Conservation (phyloP, 1,140 invertebrate genomes). For the Sycophaga agraensis region DNA sequence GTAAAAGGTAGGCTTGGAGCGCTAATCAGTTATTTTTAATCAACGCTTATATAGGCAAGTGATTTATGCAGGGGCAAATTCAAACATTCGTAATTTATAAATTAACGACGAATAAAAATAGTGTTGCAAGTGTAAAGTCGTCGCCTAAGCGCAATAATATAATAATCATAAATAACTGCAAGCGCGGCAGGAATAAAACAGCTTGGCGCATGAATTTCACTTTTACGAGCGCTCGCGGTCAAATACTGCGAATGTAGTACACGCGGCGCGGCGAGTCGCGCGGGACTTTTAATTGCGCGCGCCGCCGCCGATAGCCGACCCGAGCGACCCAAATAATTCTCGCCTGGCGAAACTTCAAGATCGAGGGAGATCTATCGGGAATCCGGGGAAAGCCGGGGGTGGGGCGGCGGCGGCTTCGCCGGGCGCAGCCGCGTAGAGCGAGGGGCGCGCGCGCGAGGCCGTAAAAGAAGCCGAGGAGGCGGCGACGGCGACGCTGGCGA, state of each 20-base stretch:
- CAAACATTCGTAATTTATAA: no score
- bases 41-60: no score
- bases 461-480: neutral
- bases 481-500: neutral
- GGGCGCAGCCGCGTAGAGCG: no score
- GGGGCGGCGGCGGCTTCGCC: constrained; percentile 17
- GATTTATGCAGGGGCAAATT: no score
- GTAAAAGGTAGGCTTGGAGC: no score
- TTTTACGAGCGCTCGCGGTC: constrained; percentile 21
- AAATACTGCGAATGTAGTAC: constrained; percentile 10
- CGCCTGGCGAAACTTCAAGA: neutral
- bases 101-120: neutral
- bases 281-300: constrained; percentile 1
- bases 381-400: constrained; percentile 24
- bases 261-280: neutral
- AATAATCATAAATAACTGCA: constrained; percentile 16
- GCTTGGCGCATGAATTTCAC: constrained; percentile 3
- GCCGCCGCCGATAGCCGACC: no score
- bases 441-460: no score
- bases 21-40: no score
- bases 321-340: neutral
- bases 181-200: constrained; percentile 4
- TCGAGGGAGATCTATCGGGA: constrained; percentile 24
- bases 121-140: neutral
- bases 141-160: constrained; percentile 19